Conservation (phyloP, 1,140 invertebrate genomes). For the Acromyrmex echinatior region DNA sequence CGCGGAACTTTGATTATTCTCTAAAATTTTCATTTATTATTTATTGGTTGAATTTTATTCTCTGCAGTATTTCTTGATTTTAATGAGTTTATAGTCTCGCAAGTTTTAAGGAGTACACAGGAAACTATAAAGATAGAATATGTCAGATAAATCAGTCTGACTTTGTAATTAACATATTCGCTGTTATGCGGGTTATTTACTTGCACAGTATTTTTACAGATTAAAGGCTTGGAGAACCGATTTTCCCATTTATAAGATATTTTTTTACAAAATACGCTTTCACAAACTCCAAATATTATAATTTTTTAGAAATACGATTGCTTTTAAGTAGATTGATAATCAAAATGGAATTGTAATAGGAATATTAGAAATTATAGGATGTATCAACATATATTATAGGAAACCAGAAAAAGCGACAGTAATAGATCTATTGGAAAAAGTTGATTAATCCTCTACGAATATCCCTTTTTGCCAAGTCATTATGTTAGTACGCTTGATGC, state of each 20-base stretch:
- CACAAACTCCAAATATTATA: too few species aligned
- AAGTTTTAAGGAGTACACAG: neutral
- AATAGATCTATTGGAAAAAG: constrained; percentile 14
- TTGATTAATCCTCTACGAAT: constrained; percentile 32
- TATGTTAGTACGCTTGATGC: constrained; percentile 32
- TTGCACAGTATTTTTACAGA: neutral
- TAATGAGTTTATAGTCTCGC: neutral
- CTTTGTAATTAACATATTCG: constrained; percentile 13
- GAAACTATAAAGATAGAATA: neutral
- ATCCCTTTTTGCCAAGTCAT: constrained; percentile 13
- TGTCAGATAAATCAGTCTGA: neutral
- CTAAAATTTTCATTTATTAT: neutral
- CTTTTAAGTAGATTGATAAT: neutral
- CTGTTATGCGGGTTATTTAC: neutral
- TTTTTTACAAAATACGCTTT: neutral
- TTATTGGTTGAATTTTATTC: neutral
- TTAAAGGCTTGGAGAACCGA: neutral
- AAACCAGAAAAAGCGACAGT: neutral
- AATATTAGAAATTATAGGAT: too few species aligned
- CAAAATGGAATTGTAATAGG: neutral
- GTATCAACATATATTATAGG: neutral
- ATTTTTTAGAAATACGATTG: neutral
- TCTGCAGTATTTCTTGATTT: neutral
- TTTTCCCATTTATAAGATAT: neutral
- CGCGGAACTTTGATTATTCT: neutral